Evolutionary conservation across 2,888 invertebrate genomes (phyloP).

Genomic region (Lepidocyrtoides sp.): DNA sequence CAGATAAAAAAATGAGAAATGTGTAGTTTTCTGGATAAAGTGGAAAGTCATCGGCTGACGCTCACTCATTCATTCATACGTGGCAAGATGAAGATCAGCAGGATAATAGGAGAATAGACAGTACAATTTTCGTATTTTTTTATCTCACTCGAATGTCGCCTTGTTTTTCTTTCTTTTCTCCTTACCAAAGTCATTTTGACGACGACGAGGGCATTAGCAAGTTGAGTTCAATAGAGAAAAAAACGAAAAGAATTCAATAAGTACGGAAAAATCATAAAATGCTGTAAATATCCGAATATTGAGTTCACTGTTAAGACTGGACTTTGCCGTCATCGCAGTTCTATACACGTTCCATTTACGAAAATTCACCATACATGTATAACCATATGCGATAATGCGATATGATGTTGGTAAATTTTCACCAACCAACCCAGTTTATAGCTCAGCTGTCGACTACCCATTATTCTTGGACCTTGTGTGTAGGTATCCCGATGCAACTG

Average conservation of each 20-base stretch:
- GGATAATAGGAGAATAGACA: slow-evolving; percentile 44
- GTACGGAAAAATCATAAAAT: slow-evolving; percentile 11
- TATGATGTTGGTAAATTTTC: too few relatives aligned
- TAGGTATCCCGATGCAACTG: too few relatives aligned
- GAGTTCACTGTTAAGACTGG: slow-evolving; percentile 37
- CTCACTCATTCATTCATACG: slow-evolving; percentile 50
- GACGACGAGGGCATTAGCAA: background rate
- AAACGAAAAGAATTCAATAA: slow-evolving; percentile 68
- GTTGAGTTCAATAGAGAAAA: slow-evolving; percentile 6
- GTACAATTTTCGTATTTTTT: slow-evolving; percentile 2
- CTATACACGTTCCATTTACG: too few relatives aligned
- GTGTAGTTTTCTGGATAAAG: slow-evolving; percentile 61
- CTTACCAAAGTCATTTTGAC: background rate
- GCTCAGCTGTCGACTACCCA: too few relatives aligned
- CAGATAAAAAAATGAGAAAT: slow-evolving; percentile 66
- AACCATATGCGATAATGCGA: too few relatives aligned
- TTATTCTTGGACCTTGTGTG: too few relatives aligned
- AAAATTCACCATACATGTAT: too few relatives aligned
- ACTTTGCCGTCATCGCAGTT: background rate
- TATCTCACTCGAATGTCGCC: background rate
- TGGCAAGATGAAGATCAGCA: slow-evolving; percentile 51
- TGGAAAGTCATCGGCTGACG: slow-evolving; percentile 65
- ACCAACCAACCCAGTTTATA: too few relatives aligned
- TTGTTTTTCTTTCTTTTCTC: background rate
- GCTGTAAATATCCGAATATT: slow-evolving; percentile 62